These are phyloP conservation scores for Polietes domitor DNA, from an alignment of 2,888 invertebrate species.

Conservation along the genomic window DNA sequence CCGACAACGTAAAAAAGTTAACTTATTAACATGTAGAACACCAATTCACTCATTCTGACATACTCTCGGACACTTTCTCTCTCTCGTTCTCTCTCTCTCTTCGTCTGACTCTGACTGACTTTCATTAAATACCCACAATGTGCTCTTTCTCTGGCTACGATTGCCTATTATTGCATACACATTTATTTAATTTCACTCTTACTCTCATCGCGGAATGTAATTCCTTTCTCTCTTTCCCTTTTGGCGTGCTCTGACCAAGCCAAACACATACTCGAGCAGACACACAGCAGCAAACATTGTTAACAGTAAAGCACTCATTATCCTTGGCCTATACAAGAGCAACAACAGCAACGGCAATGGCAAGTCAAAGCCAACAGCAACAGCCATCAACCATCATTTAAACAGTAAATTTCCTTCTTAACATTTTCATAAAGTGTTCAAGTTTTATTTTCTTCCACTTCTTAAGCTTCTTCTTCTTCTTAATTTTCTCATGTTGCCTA, in stretches of 20 bases:
- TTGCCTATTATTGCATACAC: neutral
- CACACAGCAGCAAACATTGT: neutral
- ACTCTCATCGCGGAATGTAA: neutral
- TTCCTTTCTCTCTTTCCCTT: neutral
- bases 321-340: constrained; percentile 63
- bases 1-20: constrained; percentile 35
- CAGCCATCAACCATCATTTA: constrained; percentile 18
- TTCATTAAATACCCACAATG: too few relatives aligned
- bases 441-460: constrained; percentile 45
- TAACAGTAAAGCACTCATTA: constrained; percentile 51
- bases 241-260: neutral
- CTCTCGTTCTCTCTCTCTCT: constrained; percentile 11
- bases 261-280: neutral
- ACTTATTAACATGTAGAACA: constrained; percentile 57
- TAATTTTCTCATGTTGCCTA: neutral
- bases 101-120: too few relatives aligned
- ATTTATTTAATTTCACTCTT: neutral
- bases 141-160: too few relatives aligned
- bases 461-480: neutral
- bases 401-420: constrained; percentile 62
- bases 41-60: constrained; percentile 48
- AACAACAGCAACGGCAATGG: neutral
- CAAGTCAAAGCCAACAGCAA: neutral
- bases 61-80: neutral
- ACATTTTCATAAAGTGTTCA: constrained; percentile 64